These are phyloP conservation scores for Vultur gryphus DNA, from an alignment of 2,797 vertebrate species.

Conservation along the genomic window DNA sequence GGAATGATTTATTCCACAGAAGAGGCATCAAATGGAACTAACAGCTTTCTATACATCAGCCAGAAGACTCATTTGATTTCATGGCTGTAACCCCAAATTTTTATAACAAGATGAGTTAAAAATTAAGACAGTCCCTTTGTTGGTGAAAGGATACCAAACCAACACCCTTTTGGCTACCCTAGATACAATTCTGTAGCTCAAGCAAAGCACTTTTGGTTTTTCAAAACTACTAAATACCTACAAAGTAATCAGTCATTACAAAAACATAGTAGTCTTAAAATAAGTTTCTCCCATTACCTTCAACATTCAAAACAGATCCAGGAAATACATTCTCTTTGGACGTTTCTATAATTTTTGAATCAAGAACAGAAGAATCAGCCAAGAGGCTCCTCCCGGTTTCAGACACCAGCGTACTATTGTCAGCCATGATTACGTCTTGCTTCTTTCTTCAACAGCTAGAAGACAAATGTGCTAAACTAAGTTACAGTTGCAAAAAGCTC, in stretches of 20 bases:
- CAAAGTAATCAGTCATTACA: not conserved
- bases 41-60: not conserved
- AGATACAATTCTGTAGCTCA: not conserved
- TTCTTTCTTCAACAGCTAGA: constrained; percentile 43
- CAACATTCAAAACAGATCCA: constrained; percentile 72
- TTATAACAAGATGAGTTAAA: not conserved
- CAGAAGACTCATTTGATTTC: not conserved
- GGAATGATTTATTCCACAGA: not conserved
- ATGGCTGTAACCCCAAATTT: not conserved
- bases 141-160: not conserved
- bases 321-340: constrained; percentile 84
- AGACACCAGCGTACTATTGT: constrained; percentile 81
- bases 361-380: constrained; percentile 89
- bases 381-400: constrained; percentile 83
- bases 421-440: constrained; percentile 79
- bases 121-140: not conserved
- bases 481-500: not conserved
- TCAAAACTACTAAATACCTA: not conserved
- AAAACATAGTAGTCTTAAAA: not conserved
- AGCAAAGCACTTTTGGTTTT: not conserved
- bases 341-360: constrained; percentile 86
- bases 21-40: not conserved
- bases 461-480: not conserved
- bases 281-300: constrained; percentile 77
- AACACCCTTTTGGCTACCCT: not conserved